Percentiles rank a stretch among this genome's conserved stretches.
Evolutionary conservation across 2,888 invertebrate genomes (phyloP).

Genomic region (Pseudeuparius sepicola): DNA sequence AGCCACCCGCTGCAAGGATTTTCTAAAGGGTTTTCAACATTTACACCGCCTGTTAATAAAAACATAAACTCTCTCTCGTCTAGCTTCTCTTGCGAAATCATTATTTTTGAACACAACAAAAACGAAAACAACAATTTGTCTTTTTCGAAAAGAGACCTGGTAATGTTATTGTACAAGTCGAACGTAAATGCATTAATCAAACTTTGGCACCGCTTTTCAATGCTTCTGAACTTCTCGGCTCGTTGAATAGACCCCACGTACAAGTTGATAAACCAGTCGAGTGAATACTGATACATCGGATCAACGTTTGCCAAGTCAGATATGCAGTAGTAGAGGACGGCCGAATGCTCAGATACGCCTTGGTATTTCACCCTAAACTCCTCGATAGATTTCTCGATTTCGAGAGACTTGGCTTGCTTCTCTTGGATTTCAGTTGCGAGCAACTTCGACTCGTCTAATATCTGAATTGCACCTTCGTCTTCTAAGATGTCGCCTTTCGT

Average conservation of each 20-base stretch:
- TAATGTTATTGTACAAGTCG: constrained; percentile 71
- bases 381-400: constrained; percentile 70
- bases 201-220: constrained; percentile 59
- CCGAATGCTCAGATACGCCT: constrained; percentile 70
- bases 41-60: constrained; percentile 67
- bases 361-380: constrained; percentile 63
- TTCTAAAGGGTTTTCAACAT: constrained; percentile 50
- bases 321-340: constrained; percentile 72
- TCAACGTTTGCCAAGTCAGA: constrained; percentile 76
- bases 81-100: constrained; percentile 49
- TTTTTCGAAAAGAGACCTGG: constrained; percentile 75
- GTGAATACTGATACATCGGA: constrained; percentile 83
- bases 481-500: constrained; percentile 83
- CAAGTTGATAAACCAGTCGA: constrained; percentile 78
- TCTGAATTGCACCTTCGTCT: constrained; percentile 81
- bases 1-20: constrained; percentile 64
- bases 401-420: constrained; percentile 68
- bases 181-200: constrained; percentile 68
- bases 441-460: constrained; percentile 75
- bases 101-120: constrained; percentile 63
- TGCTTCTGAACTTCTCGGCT: constrained; percentile 59
- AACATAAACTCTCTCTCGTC: constrained; percentile 55
- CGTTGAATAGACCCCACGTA: constrained; percentile 69
- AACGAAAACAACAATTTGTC: constrained; percentile 78
- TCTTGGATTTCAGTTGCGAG: constrained; percentile 72